Evolutionary conservation across 1,140 invertebrate genomes (phyloP), one percentile per base, ranked within the genome.

Genomic region (Acromyrmex heyeri): DNA sequence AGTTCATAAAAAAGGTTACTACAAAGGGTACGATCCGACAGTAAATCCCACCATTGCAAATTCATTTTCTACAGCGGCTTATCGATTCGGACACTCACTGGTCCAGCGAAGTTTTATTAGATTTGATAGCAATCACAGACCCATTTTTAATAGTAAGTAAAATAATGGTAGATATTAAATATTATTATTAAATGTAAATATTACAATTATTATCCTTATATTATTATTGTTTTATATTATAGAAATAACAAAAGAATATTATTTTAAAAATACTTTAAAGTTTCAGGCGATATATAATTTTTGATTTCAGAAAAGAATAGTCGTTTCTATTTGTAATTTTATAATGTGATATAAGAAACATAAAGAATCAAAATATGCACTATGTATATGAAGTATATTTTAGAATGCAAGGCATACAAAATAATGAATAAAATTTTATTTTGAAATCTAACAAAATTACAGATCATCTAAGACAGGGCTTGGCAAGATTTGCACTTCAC

Each of bases 51-150:
- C 97, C 18, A 97, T 99, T 16, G 97, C 98, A 18, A 99, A 99
- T 94, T 97, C 98, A 67, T 99, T 99, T 95, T 97, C 98, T 0
- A 97, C 98, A 0, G 99, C 99, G 2, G 99, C 98, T n/a, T 99
- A 98, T 94, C 96, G 98, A 24, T 99, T 99, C 94, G 99, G 99
- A 0, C 99, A 99, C 94, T 99, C 98, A 34, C 93, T 99, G 27
- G 97, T 99, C 1, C 98, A 99, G 89, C 97, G 97, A 0, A 97
- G 96, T 34, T 97, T 97, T 90, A 93, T 97, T 21, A 95, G 97
- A 75, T 97, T 96, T 90, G 96, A 97, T 88, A 96, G 95, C 7
- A 94, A 96, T 86, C 97, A 97, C 92, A 94, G 95, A 62, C 96
- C 96, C 1, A 93, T 97, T 44, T 95, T 95, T 16, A 97, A 97